Conservation (phyloP, 2,888 invertebrate species). For the Ethmia dodecea region DNA sequence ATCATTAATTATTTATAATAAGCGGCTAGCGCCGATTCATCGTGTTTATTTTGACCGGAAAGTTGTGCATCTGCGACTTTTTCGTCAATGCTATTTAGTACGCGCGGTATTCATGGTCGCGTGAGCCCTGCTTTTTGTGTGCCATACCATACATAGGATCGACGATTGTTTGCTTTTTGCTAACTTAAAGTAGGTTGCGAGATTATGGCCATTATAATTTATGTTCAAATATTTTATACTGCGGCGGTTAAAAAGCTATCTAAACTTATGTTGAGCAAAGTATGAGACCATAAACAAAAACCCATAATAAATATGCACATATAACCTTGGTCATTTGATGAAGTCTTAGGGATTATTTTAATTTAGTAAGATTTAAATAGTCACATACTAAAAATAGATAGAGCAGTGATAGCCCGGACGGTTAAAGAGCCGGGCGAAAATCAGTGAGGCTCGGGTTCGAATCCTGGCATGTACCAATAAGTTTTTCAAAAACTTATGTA, state of each 20-base stretch:
- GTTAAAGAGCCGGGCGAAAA: no score
- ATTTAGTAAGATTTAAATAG: no score
- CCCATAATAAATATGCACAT: no score
- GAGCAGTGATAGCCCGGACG: no score
- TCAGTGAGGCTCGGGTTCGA: no score
- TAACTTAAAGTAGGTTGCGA: slow-evolving; percentile 31
- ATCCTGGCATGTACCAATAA: no score
- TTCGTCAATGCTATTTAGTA: slow-evolving; percentile 38
- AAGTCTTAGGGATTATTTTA: no score
- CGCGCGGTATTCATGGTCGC: slow-evolving; percentile 9
- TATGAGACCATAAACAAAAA: no score
- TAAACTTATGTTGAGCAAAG: no score
- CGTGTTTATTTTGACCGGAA: slow-evolving; percentile 49
- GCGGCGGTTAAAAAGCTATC: neutral
- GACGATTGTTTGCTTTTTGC: slow-evolving; percentile 14
- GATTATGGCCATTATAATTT: slow-evolving; percentile 36
- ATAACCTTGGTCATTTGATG: no score
- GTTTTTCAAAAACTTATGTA: no score
- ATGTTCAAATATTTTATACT: slow-evolving; percentile 27
- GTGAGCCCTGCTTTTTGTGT: slow-evolving; percentile 11
- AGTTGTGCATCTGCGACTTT: slow-evolving; percentile 35
- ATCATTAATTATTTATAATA: slow-evolving; percentile 78
- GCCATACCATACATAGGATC: neutral
- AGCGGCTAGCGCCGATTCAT: slow-evolving; percentile 68
- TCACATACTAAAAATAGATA: no score